These are phyloP conservation scores for Athripsodes cinereus DNA, from an alignment of 2,888 invertebrate genomes.

Conservation along the genomic window DNA sequence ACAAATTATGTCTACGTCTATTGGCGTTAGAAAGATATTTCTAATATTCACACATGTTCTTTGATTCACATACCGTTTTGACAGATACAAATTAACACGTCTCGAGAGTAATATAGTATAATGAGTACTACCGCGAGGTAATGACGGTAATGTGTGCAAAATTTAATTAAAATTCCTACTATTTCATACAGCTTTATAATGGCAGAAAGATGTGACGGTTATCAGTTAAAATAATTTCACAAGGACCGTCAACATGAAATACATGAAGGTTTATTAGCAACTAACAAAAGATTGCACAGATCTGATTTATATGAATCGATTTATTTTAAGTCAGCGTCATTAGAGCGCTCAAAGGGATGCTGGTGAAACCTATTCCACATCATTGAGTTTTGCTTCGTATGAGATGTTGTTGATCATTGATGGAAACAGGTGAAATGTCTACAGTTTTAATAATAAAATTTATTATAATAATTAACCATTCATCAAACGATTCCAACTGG, in stretches of 20 bases:
- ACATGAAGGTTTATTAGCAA: conserved; percentile 8
- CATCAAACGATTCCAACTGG: not conserved
- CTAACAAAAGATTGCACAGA: conserved; percentile 9
- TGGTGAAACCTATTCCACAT: conserved; percentile 9
- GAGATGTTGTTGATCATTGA: conserved; percentile 15
- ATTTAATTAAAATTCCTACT: conserved; percentile 4
- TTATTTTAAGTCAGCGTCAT: conserved; percentile 20
- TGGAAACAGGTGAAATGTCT: conserved; percentile 21
- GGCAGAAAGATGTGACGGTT: not conserved
- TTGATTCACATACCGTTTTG: too few species aligned
- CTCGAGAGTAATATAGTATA: too few species aligned
- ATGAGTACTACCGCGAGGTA: too few species aligned
- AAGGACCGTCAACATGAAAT: not conserved
- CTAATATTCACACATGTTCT: too few species aligned
- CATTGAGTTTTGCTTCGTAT: not conserved
- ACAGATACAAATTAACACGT: too few species aligned
- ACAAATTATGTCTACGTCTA: too few species aligned
- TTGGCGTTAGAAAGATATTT: too few species aligned
- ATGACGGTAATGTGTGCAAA: not conserved
- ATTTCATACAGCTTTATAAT: not conserved
- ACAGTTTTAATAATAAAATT: conserved; percentile 10
- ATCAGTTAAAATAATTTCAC: conserved; percentile 11
- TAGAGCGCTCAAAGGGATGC: conserved; percentile 15
- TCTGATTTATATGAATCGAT: conserved; percentile 25
- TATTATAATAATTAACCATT: conserved; percentile 20